Evolutionary conservation across 2,888 invertebrate genomes (phyloP), one percentile per base, ranked within the genome.

Genomic region (Lymantria monacha): DNA sequence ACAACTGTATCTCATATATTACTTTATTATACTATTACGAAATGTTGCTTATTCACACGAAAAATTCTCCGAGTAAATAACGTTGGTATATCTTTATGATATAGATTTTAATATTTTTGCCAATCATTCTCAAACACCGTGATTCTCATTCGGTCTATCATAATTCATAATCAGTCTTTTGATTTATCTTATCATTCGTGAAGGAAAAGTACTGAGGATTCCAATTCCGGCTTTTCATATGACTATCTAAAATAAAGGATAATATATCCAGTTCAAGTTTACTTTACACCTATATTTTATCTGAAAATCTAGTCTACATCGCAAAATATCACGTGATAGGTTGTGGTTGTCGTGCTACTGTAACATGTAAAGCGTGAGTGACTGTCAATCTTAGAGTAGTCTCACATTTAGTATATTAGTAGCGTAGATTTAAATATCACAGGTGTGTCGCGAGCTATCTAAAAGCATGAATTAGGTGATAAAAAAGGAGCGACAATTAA

Each of bases 131-230:
- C 42, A 30, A 42, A 48, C 46, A 51, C 53, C 60, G 55, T 63
- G 70, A 64, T 58, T 67, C 47, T 59, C 50, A 46, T 46, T 38
- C 22, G 12, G 12, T 51, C 51, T 61, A 61, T 53, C 38, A 2
- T 38, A 30, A 7, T 7, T 30, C 48, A 42, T 50, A 48, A 59
- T 59, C 58, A 42, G 22, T 12, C 43, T 43, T 45, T 10, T 12
- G 30, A 36, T 48, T 52, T 55, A 53, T 15, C 48, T 51, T 49
- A 54, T 59, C 42, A 51, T 49, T 46, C 44, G n/a, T n/a, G n/a
- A n/a, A 38, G 33, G 33, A 33, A 22, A 22, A 22, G 5, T 22
- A 22, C 22, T 22, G 22, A 22, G 22, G 22, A 22, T 36, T 36
- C 7, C 36, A 36, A 11, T 36, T 36, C 7, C 8, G 36, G 22